Evolutionary conservation across 2,888 invertebrate species (phyloP).

Genomic region (Cheilosia impressa): DNA sequence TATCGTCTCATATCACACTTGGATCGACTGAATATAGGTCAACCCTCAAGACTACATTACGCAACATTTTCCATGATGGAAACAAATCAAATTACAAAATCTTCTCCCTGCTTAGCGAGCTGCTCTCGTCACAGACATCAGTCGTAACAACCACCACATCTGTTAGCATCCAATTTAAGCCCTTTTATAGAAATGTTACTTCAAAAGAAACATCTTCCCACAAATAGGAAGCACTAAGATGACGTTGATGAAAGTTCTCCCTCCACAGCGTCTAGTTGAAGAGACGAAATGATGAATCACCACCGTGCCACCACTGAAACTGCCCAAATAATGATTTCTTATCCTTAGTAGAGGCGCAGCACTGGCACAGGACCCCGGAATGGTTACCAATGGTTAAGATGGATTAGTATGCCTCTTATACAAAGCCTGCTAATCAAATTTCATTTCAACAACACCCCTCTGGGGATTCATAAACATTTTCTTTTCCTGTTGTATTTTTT

Average conservation of each 20-base stretch:
- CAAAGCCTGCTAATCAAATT: slow-evolving; percentile 73
- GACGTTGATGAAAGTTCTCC: slow-evolving; percentile 1
- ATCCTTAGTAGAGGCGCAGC: slow-evolving; percentile 26
- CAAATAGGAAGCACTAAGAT: neutral
- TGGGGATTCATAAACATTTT: slow-evolving; percentile 65
- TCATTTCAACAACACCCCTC: slow-evolving; percentile 73
- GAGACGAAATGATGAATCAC: slow-evolving; percentile 64
- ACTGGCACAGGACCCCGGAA: slow-evolving; percentile 11
- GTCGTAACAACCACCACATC: slow-evolving; percentile 20
- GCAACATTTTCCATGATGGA: neutral
- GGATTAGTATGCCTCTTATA: slow-evolving; percentile 70
- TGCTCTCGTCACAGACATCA: neutral
- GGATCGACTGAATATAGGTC: no score
- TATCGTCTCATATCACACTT: no score
- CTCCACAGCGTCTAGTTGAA: slow-evolving; percentile 19
- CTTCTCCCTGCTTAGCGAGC: neutral
- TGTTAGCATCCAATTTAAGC: slow-evolving; percentile 51
- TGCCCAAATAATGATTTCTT: slow-evolving; percentile 65
- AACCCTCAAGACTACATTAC: neutral
- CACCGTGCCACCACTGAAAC: slow-evolving; percentile 19
- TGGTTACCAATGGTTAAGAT: slow-evolving; percentile 69
- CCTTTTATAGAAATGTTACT: slow-evolving; percentile 25
- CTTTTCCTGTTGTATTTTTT: slow-evolving; percentile 4
- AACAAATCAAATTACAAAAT: slow-evolving; percentile 4
- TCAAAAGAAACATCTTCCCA: slow-evolving; percentile 7